These are phyloP conservation scores for Strix occidentalis DNA, from an alignment of 2,797 vertebrate species.

Conservation along the genomic window DNA sequence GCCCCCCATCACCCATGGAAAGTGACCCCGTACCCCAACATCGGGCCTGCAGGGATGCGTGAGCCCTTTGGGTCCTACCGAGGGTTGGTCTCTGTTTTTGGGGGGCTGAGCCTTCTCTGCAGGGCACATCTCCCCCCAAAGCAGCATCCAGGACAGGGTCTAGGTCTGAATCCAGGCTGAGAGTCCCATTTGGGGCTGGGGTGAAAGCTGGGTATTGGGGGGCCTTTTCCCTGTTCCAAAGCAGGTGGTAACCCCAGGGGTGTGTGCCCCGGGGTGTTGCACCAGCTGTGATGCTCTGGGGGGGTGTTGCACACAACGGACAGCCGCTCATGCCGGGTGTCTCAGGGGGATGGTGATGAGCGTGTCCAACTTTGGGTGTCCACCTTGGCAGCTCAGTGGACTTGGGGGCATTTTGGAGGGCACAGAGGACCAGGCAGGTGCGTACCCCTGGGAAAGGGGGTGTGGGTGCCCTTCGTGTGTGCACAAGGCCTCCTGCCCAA, in stretches of 20 bases:
- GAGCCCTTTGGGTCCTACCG: background rate
- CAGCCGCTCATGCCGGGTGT: rapidly evolving
- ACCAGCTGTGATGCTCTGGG: rapidly evolving
- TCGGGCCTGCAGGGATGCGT: rapidly evolving
- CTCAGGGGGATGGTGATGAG: rapidly evolving
- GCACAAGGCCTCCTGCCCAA: background rate
- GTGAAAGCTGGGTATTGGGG: background rate
- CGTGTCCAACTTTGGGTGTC: rapidly evolving
- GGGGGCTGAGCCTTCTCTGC: background rate
- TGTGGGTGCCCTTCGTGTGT: rapidly evolving
- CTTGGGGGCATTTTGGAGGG: background rate
- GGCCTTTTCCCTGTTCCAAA: rapidly evolving
- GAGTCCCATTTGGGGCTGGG: background rate
- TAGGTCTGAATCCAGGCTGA: background rate
- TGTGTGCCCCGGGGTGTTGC: rapidly evolving
- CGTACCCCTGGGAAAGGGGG: background rate
- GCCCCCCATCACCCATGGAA: rapidly evolving
- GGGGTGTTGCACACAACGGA: rapidly evolving
- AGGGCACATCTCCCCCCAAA: background rate
- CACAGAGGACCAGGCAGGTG: rapidly evolving
- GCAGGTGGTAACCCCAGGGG: rapidly evolving
- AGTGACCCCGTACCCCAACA: rapidly evolving
- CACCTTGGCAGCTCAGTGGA: rapidly evolving
- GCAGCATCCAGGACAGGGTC: background rate
- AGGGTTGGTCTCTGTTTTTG: rapidly evolving